A percentile compares a stretch with the other conserved stretches of the same genome.
Evolutionary conservation across 2,797 vertebrate genomes (phyloP).

Genomic region (Muscicapa comitata): DNA sequence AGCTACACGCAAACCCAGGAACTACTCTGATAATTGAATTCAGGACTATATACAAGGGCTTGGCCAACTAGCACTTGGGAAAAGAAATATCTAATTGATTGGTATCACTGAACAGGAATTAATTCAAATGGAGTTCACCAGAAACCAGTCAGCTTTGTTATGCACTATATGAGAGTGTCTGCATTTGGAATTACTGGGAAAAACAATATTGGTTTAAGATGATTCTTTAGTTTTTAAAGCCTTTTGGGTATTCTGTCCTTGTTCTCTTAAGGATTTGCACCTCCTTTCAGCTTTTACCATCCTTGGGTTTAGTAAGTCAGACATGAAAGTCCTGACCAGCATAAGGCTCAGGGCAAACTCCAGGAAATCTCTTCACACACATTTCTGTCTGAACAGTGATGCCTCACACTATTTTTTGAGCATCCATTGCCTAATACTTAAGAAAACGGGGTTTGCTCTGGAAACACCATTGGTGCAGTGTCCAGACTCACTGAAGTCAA

Average conservation of each 20-base stretch:
- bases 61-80: not conserved
- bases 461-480: accelerated
- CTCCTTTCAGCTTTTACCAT: not conserved
- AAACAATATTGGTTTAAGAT: not conserved
- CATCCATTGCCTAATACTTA: not conserved
- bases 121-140: not conserved
- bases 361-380: not conserved
- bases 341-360: not conserved
- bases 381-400: not conserved
- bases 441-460: not conserved
- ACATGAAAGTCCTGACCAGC: not conserved
- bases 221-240: not conserved
- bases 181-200: not conserved
- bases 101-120: not conserved
- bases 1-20: not conserved
- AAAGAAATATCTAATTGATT: not conserved
- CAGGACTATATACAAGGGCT: not conserved
- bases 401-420: not conserved
- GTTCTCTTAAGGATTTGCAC: not conserved
- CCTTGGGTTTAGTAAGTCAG: not conserved
- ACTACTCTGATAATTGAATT: not conserved
- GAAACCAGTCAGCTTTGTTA: not conserved
- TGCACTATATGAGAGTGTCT: not conserved
- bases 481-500: not conserved
- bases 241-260: not conserved